A percentile compares a stretch with the other conserved stretches of the same genome.
Evolutionary conservation across 2,797 vertebrate genomes (phyloP).

Genomic region (Sternotherus odoratus): DNA sequence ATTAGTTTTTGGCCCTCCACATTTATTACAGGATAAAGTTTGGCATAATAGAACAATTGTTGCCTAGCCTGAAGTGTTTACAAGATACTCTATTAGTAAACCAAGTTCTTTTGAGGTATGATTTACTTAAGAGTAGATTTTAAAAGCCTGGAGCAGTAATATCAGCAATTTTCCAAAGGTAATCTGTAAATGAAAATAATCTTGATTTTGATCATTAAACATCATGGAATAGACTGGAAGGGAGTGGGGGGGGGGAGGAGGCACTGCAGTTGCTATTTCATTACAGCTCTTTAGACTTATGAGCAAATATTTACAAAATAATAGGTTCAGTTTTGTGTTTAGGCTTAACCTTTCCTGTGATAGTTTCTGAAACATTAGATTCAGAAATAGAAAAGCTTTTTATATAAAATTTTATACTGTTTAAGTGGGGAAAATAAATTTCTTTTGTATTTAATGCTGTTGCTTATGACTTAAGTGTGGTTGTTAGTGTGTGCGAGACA

Average conservation of each 20-base stretch:
- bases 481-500: not conserved
- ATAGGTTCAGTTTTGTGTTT: not conserved
- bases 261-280: not conserved
- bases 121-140: not conserved
- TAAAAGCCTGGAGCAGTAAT: not conserved
- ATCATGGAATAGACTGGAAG: not conserved
- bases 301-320: not conserved
- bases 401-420: not conserved
- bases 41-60: not conserved
- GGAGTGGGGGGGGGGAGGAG: no score
- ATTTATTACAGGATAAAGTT: not conserved
- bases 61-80: not conserved
- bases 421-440: conserved; percentile 5
- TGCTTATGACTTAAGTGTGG: not conserved
- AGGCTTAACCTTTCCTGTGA: not conserved
- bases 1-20: not conserved
- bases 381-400: not conserved
- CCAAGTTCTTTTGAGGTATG: not conserved
- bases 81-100: not conserved
- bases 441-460: not conserved
- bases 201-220: not conserved
- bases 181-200: not conserved
- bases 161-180: not conserved
- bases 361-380: not conserved
- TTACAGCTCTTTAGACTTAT: not conserved